Percentiles rank a stretch among this genome's conserved stretches.
Conservation (phyloP, 2,113 vertebrate species). For the human region DNA sequence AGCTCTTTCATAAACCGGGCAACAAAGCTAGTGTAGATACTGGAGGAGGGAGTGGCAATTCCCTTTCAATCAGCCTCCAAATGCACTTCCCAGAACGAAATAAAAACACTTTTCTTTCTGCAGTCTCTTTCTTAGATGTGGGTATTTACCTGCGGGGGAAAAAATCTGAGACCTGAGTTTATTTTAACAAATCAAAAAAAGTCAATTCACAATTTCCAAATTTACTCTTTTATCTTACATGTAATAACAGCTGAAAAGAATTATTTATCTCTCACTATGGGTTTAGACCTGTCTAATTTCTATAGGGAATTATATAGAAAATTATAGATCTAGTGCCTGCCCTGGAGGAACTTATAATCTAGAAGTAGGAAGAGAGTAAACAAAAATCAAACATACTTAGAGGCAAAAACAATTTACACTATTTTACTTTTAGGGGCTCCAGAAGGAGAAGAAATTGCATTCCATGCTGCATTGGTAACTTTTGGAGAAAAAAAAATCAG, state of each 20-base stretch:
- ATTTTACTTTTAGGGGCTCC: constrained; percentile 50
- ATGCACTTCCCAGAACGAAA: neutral
- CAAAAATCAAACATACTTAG: constrained; percentile 40
- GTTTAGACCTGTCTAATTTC: neutral
- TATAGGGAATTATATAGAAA: constrained; percentile 38
- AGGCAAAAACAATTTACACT: constrained; percentile 42
- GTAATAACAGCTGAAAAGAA: neutral
- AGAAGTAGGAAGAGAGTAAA: constrained; percentile 43
- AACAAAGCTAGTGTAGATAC: neutral
- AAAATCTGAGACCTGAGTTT: neutral
- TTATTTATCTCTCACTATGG: neutral
- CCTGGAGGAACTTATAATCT: constrained; percentile 69
- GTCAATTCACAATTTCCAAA: constrained; percentile 36
- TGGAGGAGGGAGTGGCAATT: neutral
- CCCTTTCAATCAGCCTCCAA: neutral
- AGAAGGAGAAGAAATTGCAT: constrained; percentile 50
- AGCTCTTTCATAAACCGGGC: neutral
- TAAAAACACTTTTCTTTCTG: neutral
- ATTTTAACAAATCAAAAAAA: constrained; percentile 39
- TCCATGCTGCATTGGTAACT: constrained; percentile 36
- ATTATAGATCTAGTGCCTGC: constrained; percentile 19
- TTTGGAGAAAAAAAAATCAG: constrained; percentile 53
- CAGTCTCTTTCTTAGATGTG: neutral
- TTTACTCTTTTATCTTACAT: neutral
- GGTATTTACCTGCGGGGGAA: neutral